Conservation (phyloP, 2,888 invertebrate genomes). For the Nasonovia ribisnigri region DNA sequence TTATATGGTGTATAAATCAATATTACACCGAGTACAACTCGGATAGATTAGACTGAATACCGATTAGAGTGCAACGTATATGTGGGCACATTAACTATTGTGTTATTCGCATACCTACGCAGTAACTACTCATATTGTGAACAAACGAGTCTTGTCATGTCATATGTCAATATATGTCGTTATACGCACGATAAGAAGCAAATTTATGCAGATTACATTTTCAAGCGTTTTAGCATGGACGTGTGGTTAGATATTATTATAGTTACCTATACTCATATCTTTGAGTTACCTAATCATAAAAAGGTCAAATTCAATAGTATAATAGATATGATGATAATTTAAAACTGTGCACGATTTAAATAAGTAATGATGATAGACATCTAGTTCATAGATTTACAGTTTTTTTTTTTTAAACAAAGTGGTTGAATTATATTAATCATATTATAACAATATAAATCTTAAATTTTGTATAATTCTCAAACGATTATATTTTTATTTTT, state of each 20-base stretch:
- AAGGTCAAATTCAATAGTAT: background rate
- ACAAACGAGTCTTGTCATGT: background rate
- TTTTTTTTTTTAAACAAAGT: background rate
- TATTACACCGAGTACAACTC: background rate
- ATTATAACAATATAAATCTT: no score
- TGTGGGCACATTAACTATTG: background rate
- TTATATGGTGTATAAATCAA: background rate
- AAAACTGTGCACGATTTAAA: no score
- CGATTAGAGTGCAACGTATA: background rate
- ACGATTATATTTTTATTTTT: background rate
- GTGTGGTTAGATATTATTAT: background rate
- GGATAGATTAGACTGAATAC: background rate
- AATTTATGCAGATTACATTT: background rate
- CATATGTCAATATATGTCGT: background rate
- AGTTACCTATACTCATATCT: background rate
- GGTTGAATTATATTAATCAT: background rate
- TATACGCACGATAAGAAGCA: background rate
- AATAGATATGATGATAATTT: no score
- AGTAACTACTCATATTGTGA: background rate
- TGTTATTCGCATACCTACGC: background rate
- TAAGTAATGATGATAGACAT: no score
- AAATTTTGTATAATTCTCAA: background rate
- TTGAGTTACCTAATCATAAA: background rate
- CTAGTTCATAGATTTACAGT: no score
- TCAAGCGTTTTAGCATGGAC: background rate